phyloP scores from a whole-genome alignment of 2,888 invertebrate species.

The Lagria hirta region DNA sequence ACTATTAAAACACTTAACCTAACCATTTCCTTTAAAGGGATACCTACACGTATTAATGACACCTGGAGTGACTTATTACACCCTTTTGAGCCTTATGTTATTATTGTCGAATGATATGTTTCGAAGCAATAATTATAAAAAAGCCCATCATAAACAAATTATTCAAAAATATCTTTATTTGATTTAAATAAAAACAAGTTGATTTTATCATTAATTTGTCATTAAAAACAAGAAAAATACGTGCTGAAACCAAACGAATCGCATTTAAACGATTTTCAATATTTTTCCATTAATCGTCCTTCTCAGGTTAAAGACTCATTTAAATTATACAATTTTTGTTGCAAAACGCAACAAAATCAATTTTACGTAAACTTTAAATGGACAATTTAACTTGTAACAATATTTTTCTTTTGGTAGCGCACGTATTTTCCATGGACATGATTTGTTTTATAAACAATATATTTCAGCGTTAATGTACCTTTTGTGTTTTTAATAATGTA shows the following conservation, averaged over 20 bases:
- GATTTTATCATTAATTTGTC: constrained; percentile 10
- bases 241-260: constrained; percentile 18
- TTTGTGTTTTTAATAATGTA: too few relatives aligned
- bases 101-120: too few relatives aligned
- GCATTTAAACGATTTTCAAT: constrained; percentile 11
- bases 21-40: too few relatives aligned
- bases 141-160: too few relatives aligned
- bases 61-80: too few relatives aligned
- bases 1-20: too few relatives aligned
- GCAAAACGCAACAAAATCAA: constrained; percentile 30
- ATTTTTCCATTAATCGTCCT: constrained; percentile 29
- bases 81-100: too few relatives aligned
- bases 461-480: constrained; percentile 5
- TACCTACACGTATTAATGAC: too few relatives aligned
- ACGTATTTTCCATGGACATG: constrained; percentile 29
- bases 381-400: constrained; percentile 23
- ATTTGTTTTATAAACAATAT: constrained; percentile 32
- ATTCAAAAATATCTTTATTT: too few relatives aligned
- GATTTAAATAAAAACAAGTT: too few relatives aligned
- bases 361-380: constrained; percentile 7
- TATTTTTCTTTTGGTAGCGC: constrained; percentile 14
- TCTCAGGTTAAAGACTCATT: constrained; percentile 29
- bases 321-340: constrained; percentile 32
- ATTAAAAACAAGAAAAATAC: constrained; percentile 21
- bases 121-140: too few relatives aligned